A percentile compares a stretch with the other conserved stretches of the same genome.
These are phyloP conservation scores for Anoplophora glabripennis DNA, from an alignment of 1,140 invertebrate species.

Conservation along the genomic window DNA sequence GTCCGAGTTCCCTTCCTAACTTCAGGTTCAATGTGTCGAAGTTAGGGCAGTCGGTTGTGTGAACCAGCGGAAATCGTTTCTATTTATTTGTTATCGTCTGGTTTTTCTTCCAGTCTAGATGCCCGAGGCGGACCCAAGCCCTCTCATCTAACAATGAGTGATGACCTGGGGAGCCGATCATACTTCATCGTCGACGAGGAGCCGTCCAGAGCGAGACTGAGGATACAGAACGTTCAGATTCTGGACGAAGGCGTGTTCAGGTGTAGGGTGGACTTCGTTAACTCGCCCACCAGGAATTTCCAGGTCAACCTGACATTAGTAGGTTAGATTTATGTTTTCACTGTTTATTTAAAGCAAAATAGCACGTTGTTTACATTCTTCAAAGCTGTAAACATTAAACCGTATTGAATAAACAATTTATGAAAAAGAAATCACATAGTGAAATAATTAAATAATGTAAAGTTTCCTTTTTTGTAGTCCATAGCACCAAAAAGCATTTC, in stretches of 20 bases:
- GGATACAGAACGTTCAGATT: constrained; percentile 67
- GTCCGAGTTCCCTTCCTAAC: not conserved
- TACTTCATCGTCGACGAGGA: constrained; percentile 71
- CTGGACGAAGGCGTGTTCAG: constrained; percentile 76
- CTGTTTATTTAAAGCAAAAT: not conserved
- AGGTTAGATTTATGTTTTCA: constrained; percentile 57
- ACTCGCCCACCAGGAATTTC: constrained; percentile 81
- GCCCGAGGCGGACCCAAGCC: constrained; percentile 64
- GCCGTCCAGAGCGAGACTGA: constrained; percentile 65
- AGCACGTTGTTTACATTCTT: not conserved
- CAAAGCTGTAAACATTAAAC: no score
- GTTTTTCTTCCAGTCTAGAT: constrained; percentile 64
- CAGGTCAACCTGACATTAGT: constrained; percentile 81
- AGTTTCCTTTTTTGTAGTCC: no score
- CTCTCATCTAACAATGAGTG: constrained; percentile 70
- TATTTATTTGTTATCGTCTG: not conserved
- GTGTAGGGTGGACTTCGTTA: constrained; percentile 81
- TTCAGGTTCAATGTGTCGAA: not conserved
- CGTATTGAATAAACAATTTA: no score
- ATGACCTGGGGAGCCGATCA: constrained; percentile 68
- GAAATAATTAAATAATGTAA: no score
- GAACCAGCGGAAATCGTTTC: not conserved
- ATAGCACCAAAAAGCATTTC: no score
- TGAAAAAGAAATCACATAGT: no score
- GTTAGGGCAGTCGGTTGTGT: not conserved